Evolutionary conservation across 2,113 vertebrate genomes (phyloP), one percentile per base, ranked within the genome.

Genomic region (Petrocephalus zakoni): DNA sequence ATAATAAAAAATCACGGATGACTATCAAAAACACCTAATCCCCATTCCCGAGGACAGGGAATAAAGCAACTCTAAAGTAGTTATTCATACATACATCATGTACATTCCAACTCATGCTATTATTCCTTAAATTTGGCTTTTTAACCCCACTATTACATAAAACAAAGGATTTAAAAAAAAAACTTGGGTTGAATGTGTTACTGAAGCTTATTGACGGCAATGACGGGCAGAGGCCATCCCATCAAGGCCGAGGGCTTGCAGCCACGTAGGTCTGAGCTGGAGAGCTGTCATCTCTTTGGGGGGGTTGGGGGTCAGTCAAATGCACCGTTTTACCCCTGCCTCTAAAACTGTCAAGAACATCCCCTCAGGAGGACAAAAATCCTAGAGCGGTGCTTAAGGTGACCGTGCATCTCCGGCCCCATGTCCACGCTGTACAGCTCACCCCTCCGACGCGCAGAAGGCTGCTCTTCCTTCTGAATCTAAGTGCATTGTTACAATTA

Each of bases 1-100:
- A n/a, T n/a, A 88, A 89, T 90, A 92, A 89, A 91, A 88, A 89
- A 75, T 88, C 4, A 75, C 90, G 89, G 88, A 86, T 61, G 89
- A 89, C 58, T 90, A 37, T 64, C 46, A 64, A 46, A 91, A 85
- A 88, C 90, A 37, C 51, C 86, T 87, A 37, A 58, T 85, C 49
- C 42, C 29, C 46, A 55, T 1, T 55, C 81, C 19, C 25, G 34
- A 88, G 88, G 84, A 68, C 11, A 90, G 56, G 37, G 89, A 87
- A 89, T 19, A 5, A 91, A 89, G 88, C 55, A 88, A 78, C 83
- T 86, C 46, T 75, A 83, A 90, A n/a, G 89, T 90, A 88, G 82
- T 89, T 56, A 87, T 89, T 90, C 90, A 89, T 55, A 90, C 88
- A 89, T 84, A 90, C 90, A 89, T 82, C 25, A 89, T 88, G 88